phyloP scores from a whole-genome alignment of 2,113 vertebrate species.

The Carollia perspicillata region DNA sequence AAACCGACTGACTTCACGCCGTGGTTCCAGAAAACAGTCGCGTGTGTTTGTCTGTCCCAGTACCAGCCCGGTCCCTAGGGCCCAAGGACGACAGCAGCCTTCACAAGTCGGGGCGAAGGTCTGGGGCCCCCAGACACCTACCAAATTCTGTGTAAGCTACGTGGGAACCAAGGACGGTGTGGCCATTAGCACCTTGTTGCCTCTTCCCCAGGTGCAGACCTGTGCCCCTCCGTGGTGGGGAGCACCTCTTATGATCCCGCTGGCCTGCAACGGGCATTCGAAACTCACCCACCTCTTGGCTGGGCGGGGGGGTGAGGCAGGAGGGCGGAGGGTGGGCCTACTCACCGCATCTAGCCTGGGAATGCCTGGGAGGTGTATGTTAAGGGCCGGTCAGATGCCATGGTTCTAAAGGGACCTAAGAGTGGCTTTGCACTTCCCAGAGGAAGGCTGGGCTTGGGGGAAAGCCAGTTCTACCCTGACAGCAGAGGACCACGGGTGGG shows the following conservation, averaged over 20 bases:
- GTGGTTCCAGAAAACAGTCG: neutral
- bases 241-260: neutral
- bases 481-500: neutral
- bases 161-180: fast-evolving
- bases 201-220: neutral
- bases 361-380: neutral
- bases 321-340: neutral
- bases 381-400: neutral
- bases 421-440: neutral
- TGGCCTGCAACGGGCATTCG: too few species aligned
- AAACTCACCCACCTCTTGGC: neutral
- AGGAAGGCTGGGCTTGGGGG: neutral
- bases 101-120: neutral
- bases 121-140: neutral
- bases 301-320: too few species aligned
- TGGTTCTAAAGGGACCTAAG: too few species aligned
- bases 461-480: neutral
- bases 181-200: neutral
- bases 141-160: neutral
- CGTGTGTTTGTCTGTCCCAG: neutral
- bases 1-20: neutral
- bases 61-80: fast-evolving
- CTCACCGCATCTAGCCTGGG: neutral
- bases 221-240: neutral
- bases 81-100: neutral